These are phyloP conservation scores for Sterrhoptilus dennistouni DNA, from an alignment of 2,113 vertebrate genomes.

Conservation along the genomic window DNA sequence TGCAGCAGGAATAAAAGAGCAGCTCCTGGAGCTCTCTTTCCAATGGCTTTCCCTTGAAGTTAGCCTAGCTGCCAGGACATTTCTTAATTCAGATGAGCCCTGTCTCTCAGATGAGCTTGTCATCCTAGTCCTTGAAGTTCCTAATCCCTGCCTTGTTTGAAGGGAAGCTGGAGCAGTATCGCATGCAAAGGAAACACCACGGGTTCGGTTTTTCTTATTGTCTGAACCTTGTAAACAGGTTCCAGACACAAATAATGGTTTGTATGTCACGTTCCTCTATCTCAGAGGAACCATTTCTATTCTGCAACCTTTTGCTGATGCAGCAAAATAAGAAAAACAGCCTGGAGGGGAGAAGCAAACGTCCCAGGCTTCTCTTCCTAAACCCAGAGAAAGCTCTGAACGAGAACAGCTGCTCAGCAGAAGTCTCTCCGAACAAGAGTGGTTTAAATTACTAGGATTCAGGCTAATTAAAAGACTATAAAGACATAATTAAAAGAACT, in stretches of 20 bases:
- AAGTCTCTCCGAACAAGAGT: conserved; percentile 25
- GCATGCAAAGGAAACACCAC: not conserved
- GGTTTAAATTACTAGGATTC: conserved; percentile 68
- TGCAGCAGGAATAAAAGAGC: not conserved
- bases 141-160: not conserved
- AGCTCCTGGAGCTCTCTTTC: not conserved
- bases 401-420: conserved; percentile 66
- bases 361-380: conserved; percentile 14
- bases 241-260: conserved; percentile 47
- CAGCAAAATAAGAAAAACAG: conserved; percentile 59
- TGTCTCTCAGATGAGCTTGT: conserved; percentile 4
- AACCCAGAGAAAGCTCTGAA: conserved; percentile 32
- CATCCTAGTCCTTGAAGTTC: not conserved
- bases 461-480: conserved; percentile 71
- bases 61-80: not conserved
- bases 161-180: not conserved
- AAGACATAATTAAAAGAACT: conserved; percentile 67
- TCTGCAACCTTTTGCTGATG: conserved; percentile 51
- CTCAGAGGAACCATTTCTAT: conserved; percentile 49
- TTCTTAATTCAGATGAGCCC: not conserved
- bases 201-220: conserved; percentile 13
- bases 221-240: conserved; percentile 13
- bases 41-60: not conserved
- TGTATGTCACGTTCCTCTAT: conserved; percentile 39
- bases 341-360: conserved; percentile 34